Base-by-base conservation (phyloP, 2,888 invertebrate genomes). In the Odontothrips loti region DNA sequence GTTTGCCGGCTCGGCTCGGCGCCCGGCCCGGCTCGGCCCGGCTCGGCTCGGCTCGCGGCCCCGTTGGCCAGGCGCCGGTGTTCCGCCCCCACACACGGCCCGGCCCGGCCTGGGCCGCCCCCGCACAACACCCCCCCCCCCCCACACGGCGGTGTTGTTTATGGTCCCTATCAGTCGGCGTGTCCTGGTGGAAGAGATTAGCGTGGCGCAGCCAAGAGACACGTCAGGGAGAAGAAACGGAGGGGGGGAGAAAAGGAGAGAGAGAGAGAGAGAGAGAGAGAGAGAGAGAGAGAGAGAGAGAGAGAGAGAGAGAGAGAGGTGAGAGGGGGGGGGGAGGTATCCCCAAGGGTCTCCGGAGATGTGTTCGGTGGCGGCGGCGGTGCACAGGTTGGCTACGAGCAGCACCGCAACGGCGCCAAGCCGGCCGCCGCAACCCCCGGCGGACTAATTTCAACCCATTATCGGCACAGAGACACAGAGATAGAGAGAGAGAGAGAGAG, bases 101-200 rank as follows among this genome's bases (percentile, higher is more conserved):
- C 34, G 2, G 3, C 34, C 58, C 58, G 20, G 11, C 11, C 17
- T 51, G 15, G n/a, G 51, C 51, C 15, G 12, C 58, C 58, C 58
- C 58, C 20, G 51, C 51, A 51, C 17, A 43, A 43, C 34, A 6
- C 34, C 34, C 34, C 34, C 34, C 34, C 3, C 34, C 34, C 34
- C 34, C 34, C 34, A 43, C 34, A 43, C 58, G 58, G 6, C 15
- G 15, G 34, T 58, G 58, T 75, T 75, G 68, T 75, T 75, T 75
- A 75, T 75, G 68, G 68, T 23, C 27, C 68, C 68, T 75, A 75
- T 75, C 68, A 75, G 68, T n/a, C 68, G 27, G 68, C 68, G 27
- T 17, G 58, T 58, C 68, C 23, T 75, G 23, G 68, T 68, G 68
- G 68, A 68, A 68, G 68, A 68, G 68, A 68, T 68, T 75, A 75